Percentiles rank a stretch among this genome's conserved stretches.
Evolutionary conservation across 1,140 invertebrate genomes (phyloP).

Genomic region (Apis florea): DNA sequence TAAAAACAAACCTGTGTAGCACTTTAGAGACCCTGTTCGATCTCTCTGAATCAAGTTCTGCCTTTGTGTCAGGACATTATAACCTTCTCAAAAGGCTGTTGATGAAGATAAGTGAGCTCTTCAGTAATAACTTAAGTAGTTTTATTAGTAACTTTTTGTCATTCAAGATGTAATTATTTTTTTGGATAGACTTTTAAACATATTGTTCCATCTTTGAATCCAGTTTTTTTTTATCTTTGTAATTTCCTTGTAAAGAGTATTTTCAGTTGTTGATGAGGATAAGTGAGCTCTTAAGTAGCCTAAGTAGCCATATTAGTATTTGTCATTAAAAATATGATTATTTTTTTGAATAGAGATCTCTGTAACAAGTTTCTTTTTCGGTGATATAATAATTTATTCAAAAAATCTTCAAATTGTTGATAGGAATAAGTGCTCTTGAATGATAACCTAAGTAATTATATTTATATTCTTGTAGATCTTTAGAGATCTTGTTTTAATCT

Average conservation of each 20-base stretch:
- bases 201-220: background rate
- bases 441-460: no score
- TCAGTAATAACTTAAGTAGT: background rate
- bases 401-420: no score
- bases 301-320: background rate
- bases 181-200: background rate
- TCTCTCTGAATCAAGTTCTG: background rate
- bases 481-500: no score
- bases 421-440: no score
- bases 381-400: no score
- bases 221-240: background rate
- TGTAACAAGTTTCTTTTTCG: no score
- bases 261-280: background rate
- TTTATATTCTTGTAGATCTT: no score
- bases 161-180: background rate
- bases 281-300: background rate
- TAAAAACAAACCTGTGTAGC: conserved; percentile 29
- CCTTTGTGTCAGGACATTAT: background rate
- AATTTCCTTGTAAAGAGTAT: background rate
- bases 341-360: background rate
- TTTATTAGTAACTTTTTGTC: no score
- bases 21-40: background rate
- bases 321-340: background rate
- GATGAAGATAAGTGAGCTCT: background rate
- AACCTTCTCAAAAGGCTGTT: background rate